Evolutionary conservation across 2,888 invertebrate genomes (phyloP).

Genomic region (Mesochorus sp.): DNA sequence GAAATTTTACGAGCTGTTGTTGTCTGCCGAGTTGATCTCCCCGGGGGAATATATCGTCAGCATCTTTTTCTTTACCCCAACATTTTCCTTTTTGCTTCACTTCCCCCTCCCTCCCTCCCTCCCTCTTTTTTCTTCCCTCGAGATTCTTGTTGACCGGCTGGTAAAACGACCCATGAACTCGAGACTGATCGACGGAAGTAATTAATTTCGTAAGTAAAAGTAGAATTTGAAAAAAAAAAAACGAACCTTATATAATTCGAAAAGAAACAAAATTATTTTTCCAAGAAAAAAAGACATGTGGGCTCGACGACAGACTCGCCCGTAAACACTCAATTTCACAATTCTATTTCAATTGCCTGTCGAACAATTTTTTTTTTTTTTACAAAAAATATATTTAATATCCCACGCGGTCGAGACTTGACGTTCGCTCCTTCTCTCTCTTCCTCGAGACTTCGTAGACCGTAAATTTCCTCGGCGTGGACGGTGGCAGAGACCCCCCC

Average conservation of each 20-base stretch:
- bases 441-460: background rate
- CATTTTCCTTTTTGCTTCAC: background rate
- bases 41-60: conserved; percentile 25
- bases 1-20: conserved; percentile 54
- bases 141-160: conserved; percentile 16
- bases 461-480: conserved; percentile 53
- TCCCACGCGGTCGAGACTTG: conserved; percentile 17
- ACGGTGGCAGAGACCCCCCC: conserved; percentile 55
- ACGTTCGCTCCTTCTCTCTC: conserved; percentile 6
- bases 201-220: conserved; percentile 51
- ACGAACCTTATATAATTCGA: too few species aligned
- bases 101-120: background rate
- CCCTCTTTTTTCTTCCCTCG: background rate
- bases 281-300: background rate
- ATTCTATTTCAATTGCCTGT: conserved; percentile 36
- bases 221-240: background rate
- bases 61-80: conserved; percentile 27
- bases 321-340: background rate
- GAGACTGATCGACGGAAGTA: conserved; percentile 38
- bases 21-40: background rate
- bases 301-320: conserved; percentile 15
- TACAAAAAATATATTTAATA: background rate
- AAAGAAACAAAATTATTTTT: too few species aligned
- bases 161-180: conserved; percentile 28
- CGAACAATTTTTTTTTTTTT: conserved; percentile 9